These are phyloP conservation scores for Cynocephalus volans DNA, from an alignment of 2,113 vertebrate genomes.

Conservation along the genomic window DNA sequence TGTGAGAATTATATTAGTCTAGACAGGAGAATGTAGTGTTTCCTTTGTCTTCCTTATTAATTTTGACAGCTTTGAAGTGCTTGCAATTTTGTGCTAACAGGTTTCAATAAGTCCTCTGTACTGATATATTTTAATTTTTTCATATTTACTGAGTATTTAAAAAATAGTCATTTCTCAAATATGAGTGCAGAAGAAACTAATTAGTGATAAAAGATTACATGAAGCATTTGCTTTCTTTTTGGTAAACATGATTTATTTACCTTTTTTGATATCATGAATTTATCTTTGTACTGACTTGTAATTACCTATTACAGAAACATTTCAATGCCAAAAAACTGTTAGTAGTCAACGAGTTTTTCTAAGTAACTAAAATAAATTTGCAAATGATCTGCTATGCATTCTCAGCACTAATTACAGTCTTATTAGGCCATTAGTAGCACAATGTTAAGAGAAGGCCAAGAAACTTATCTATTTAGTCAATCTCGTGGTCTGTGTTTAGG, in stretches of 20 bases:
- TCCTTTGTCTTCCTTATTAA: slow-evolving; percentile 84
- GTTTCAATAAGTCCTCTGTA: slow-evolving; percentile 78
- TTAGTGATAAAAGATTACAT: neutral
- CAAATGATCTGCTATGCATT: neutral
- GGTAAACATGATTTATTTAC: neutral
- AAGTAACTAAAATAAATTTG: neutral
- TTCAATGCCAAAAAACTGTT: neutral
- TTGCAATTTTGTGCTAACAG: slow-evolving; percentile 79
- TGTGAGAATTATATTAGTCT: slow-evolving; percentile 46
- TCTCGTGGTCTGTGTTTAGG: neutral
- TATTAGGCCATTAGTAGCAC: neutral
- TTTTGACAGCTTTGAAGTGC: slow-evolving; percentile 85
- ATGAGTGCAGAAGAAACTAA: neutral
- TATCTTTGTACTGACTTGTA: neutral
- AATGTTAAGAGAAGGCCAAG: neutral
- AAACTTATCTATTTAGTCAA: neutral
- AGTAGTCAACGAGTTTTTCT: neutral
- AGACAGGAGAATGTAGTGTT: slow-evolving; percentile 73
- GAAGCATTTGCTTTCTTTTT: slow-evolving; percentile 46
- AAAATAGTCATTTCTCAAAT: slow-evolving; percentile 7
- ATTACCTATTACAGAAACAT: neutral
- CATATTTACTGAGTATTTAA: slow-evolving; percentile 56
- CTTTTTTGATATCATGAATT: neutral
- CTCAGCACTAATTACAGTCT: neutral
- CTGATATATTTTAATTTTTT: slow-evolving; percentile 57